Conservation (phyloP, 2,888 invertebrate genomes). For the Slavum lentiscoides region DNA sequence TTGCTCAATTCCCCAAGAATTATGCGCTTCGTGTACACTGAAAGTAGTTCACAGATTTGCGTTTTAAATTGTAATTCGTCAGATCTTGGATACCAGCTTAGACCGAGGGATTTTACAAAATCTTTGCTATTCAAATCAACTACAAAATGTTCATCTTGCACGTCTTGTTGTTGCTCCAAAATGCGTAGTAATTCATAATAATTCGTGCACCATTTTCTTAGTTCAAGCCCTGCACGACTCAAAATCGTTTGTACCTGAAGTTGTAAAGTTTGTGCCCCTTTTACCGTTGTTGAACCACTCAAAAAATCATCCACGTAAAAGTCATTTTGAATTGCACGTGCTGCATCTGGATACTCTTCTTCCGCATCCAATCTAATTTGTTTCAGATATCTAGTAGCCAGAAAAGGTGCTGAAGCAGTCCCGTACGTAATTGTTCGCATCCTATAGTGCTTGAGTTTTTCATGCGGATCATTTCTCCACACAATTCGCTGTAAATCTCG, state of each 20-base stretch:
- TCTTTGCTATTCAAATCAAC: not conserved
- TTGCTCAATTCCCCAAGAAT: slow-evolving; percentile 23
- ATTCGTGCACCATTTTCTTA: slow-evolving; percentile 37
- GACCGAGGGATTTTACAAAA: slow-evolving; percentile 1
- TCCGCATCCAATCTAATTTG: not conserved
- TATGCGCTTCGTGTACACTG: slow-evolving; percentile 16
- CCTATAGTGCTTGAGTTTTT: not conserved
- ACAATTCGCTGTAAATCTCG: slow-evolving; percentile 19
- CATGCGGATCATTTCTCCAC: slow-evolving; percentile 22
- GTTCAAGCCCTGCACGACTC: slow-evolving; percentile 10
- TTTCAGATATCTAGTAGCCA: slow-evolving; percentile 17
- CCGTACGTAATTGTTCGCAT: slow-evolving; percentile 22
- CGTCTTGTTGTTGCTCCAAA: not conserved
- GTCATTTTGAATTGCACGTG: not conserved
- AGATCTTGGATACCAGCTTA: slow-evolving; percentile 3
- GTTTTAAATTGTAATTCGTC: slow-evolving; percentile 34
- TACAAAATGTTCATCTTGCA: slow-evolving; percentile 1
- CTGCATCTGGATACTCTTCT: not conserved
- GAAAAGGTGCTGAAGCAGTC: slow-evolving; percentile 17
- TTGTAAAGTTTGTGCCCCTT: slow-evolving; percentile 6
- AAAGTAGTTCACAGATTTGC: not conserved
- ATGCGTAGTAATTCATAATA: not conserved
- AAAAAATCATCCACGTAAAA: slow-evolving; percentile 40
- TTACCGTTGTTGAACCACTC: not conserved
- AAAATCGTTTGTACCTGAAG: not conserved